Conservation (phyloP, 2,888 invertebrate genomes). For the Apotomis capreana region DNA sequence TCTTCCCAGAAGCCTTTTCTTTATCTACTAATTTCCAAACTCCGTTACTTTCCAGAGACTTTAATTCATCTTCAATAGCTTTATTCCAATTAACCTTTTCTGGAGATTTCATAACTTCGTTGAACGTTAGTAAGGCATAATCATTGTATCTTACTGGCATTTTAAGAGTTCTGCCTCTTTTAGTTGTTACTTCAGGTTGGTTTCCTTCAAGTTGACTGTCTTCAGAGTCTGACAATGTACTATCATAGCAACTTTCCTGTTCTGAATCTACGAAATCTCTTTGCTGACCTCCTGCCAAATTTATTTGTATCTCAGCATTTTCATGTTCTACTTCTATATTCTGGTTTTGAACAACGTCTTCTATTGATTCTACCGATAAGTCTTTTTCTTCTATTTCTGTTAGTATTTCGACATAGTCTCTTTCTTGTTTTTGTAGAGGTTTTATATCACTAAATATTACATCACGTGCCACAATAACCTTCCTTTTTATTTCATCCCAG, state of each 20-base stretch:
- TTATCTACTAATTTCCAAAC: slow-evolving; percentile 5
- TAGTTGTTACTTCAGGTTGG: neutral
- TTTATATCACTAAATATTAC: neutral
- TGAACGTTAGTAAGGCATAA: neutral
- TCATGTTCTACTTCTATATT: neutral
- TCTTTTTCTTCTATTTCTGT: neutral
- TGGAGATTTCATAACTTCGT: neutral
- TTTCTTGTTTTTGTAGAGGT: too few relatives aligned
- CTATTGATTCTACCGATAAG: too few relatives aligned
- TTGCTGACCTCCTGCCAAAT: neutral
- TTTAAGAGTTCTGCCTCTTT: neutral
- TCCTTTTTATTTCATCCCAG: slow-evolving; percentile 1
- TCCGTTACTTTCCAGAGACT: neutral
- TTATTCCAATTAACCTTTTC: slow-evolving; percentile 4
- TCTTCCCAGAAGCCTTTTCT: neutral
- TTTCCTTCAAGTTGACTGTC: neutral
- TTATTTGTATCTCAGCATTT: neutral
- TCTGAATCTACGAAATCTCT: neutral
- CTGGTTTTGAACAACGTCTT: neutral
- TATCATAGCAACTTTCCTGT: neutral
- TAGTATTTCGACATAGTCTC: neutral
- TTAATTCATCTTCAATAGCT: slow-evolving; percentile 9
- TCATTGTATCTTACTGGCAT: neutral
- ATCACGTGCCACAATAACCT: slow-evolving; percentile 8
- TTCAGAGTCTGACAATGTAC: neutral